Conservation (phyloP, 2,888 invertebrate species). For the Apodemia duryi region DNA sequence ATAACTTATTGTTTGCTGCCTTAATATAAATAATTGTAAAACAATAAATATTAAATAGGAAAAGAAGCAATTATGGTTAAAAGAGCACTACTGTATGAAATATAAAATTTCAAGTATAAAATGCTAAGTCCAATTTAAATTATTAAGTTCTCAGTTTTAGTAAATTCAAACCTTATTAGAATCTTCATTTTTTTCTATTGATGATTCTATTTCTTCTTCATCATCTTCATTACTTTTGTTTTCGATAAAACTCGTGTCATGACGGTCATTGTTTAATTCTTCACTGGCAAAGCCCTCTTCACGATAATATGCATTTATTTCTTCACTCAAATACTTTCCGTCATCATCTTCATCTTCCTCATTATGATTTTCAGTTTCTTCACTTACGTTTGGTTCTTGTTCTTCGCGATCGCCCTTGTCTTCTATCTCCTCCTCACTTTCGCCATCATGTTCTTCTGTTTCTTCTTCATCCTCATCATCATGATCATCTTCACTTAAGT, state of each 20-base stretch:
- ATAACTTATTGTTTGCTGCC: slow-evolving; percentile 1
- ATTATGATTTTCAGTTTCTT: slow-evolving; percentile 24
- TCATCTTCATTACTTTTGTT: slow-evolving; percentile 43
- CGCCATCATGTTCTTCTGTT: neutral
- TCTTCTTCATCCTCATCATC: slow-evolving; percentile 29
- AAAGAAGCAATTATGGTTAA: neutral
- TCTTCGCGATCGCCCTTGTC: slow-evolving; percentile 25
- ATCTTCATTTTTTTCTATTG: slow-evolving; percentile 30
- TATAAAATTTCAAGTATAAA: slow-evolving; percentile 21
- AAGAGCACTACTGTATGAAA: neutral
- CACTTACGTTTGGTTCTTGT: slow-evolving; percentile 34
- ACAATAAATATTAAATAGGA: neutral
- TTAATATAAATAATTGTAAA: too few species aligned
- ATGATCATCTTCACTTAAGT: slow-evolving; percentile 36
- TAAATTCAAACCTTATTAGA: slow-evolving; percentile 26
- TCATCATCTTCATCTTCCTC: slow-evolving; percentile 39
- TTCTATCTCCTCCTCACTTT: neutral
- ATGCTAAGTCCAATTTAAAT: slow-evolving; percentile 32
- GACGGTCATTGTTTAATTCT: neutral
- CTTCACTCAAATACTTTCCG: slow-evolving; percentile 36
- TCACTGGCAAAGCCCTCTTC: slow-evolving; percentile 25
- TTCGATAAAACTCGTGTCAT: slow-evolving; percentile 33
- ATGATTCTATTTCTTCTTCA: slow-evolving; percentile 32
- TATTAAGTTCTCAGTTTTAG: slow-evolving; percentile 33
- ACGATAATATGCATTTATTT: slow-evolving; percentile 37